Base-by-base conservation (phyloP, 1,140 invertebrate species). In the Augochlora pura region DNA sequence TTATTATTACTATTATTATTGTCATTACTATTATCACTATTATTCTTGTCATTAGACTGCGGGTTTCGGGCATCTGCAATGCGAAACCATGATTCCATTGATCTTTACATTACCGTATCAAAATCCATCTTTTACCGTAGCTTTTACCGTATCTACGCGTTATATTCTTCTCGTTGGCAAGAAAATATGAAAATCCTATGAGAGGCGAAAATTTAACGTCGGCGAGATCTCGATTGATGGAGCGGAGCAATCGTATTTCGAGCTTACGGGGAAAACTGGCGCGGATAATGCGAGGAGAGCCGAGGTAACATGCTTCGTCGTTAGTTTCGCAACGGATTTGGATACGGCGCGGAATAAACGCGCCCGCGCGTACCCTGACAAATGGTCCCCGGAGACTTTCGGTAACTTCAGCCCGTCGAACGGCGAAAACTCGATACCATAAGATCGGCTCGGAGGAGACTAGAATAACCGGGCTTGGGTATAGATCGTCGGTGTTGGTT, bases 331-430 rank as follows among this genome's bases (percentile, higher is more conserved):
- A 68, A 60, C 39, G 60, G 60, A 80, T 74, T 60, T 83, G 54
- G 60, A 79, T 38, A 64, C 39, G 21, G 57, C 64, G 23, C 59
- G 46, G 46, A 8, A n/a, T 42, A 60, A 73, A 38, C 46, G 54
- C 59, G 57, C 62, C 39, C 68, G 38, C 27, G 25, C 64, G 16
- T 23, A 9, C 23, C 49, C 62, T 82, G 74, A 78, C 68, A 72
- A 82, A 83, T 73, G 74, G 42, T 60, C 60, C 60, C 39, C 27
- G 14, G 23, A 63, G 52, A 82, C 69, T 46, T 66, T 52, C 54
- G 39, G 39, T n/a, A 62, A 57, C n/a, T 67, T 76, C 23, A 38
- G 23, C 14, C 62, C 42, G 12, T 27, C n/a, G 73, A 66, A n/a
- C 21, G 23, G 64, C 63, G 27, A 39, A 49, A 66, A 57, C 10